Evolutionary conservation across 2,888 invertebrate genomes (phyloP).

Genomic region (Julus scandinavius): DNA sequence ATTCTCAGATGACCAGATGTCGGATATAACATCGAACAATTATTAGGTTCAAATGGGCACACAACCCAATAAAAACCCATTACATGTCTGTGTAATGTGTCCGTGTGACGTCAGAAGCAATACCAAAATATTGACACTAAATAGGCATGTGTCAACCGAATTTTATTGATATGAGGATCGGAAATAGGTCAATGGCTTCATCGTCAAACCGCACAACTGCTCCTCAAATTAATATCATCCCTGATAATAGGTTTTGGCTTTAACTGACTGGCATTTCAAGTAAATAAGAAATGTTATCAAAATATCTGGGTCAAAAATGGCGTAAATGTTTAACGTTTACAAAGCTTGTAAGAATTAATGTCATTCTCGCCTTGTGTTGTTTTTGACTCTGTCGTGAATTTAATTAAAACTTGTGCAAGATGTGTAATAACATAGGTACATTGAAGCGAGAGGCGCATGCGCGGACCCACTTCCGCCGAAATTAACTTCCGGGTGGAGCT

Average conservation of each 20-base stretch:
- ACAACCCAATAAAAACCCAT: not conserved
- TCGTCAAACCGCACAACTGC: not conserved
- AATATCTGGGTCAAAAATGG: slow-evolving; percentile 6
- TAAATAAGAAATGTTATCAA: not conserved
- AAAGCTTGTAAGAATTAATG: not conserved
- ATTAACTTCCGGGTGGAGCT: too few species aligned
- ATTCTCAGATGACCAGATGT: slow-evolving; percentile 19
- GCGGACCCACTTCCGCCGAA: too few species aligned
- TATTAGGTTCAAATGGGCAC: not conserved
- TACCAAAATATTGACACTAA: not conserved
- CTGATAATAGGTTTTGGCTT: not conserved
- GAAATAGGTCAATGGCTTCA: not conserved
- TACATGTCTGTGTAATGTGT: not conserved
- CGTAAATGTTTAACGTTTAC: not conserved
- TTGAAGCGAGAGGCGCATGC: too few species aligned
- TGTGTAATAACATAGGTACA: too few species aligned
- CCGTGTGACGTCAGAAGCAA: slow-evolving; percentile 1
- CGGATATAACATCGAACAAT: not conserved
- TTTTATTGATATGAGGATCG: slow-evolving; percentile 24
- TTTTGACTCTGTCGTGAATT: too few species aligned
- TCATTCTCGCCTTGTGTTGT: not conserved
- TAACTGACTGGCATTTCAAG: not conserved
- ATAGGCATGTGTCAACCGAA: not conserved
- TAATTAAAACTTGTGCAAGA: too few species aligned
- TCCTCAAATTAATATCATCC: not conserved